Evolutionary conservation across 2,113 vertebrate species (phyloP), one percentile per base, ranked within the genome.

Genomic region (Psephotus haematonotus): DNA sequence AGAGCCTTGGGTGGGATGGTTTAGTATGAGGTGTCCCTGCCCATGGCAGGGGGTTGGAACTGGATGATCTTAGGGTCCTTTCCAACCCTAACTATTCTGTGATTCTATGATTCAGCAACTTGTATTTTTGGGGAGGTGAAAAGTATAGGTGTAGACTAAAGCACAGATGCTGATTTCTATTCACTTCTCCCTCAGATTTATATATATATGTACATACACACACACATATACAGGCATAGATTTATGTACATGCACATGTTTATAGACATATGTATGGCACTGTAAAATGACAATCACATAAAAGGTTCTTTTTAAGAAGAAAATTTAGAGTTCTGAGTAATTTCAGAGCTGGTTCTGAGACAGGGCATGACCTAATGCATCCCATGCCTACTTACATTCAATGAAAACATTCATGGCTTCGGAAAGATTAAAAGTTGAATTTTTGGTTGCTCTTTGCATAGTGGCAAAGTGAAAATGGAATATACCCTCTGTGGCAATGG

Each of bases 161-260:
- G 37, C 37, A 8, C 17, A 41, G 14, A 17, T 67, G 24, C 13
- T 37, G 18, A 46, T 65, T 88, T 64, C n/a, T 44, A 8, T 65
- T 76, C 37, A 19, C 24, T 72, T 76, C 20, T 43, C 20, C 22
- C 22, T 28, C 24, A 7, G 31, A 28, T 6, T 6, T 4, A 46
- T 4, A 49, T 2, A 22, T 2, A 11, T 11, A 9, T 7, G 8
- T 20, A 4, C 7, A 27, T 19, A 31, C 17, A 23, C 13, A n/a
- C 18, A 17, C 22, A 28, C 31, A 4, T 33, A 18, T 27, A 11
- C 3, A 79, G 18, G 47, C 8, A n/a, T 24, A 33, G 18, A 37
- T 28, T 13, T 29, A 17, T 52, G 7, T 31, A 22, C 17, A 9
- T 4, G 52, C 10, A 37, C 1, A 1, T 24, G 6, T 39, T 50